Evolutionary conservation across 2,888 invertebrate genomes (phyloP), one percentile per base, ranked within the genome.

Genomic region (Apamea anceps): DNA sequence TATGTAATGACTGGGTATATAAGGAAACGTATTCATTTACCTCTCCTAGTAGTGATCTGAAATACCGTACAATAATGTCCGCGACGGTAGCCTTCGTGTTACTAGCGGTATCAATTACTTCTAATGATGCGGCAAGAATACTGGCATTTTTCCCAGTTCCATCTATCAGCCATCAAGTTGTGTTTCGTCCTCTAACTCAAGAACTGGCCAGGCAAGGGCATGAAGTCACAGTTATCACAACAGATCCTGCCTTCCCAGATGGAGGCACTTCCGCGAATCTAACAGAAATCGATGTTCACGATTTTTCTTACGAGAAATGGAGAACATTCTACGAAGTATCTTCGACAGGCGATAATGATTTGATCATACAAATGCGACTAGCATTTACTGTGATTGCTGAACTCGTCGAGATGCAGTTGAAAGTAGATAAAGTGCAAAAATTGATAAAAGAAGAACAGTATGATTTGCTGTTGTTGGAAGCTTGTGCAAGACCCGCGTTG

Each of bases 191-290:
- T 51, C 77, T 96, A 2, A 91, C 93, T 32, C 87, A 92, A 37
- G 94, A 93, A 51, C 81, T 96, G 51, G 92, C 91, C 0, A 89
- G 82, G 71, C 88, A 92, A 37, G 96, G 96, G 1, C 96, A 97
- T 82, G 91, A 96, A 72, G 80, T 96, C 0, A 91, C 92, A 0
- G 88, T 95, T 0, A 77, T 95, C 2, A 95, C 96, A 0, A 74
- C 96, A 7, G 82, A 95, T 79, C 94, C 95, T 0, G 88, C 77
- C 1, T 89, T 87, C 42, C 51, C 72, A 32, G 51, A 84, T 15
- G 85, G 79, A 45, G 71, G 3, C 87, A 89, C 90, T 1, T 91
- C 91, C 6, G 70, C 77, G 0, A 96, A 95, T 79, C 87, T 94
- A 12, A 94, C 89, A 6, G 95, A 96, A 90, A 94, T 96, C 1